Conservation (phyloP, 2,113 vertebrate species). For the Alexandromys fortis region DNA sequence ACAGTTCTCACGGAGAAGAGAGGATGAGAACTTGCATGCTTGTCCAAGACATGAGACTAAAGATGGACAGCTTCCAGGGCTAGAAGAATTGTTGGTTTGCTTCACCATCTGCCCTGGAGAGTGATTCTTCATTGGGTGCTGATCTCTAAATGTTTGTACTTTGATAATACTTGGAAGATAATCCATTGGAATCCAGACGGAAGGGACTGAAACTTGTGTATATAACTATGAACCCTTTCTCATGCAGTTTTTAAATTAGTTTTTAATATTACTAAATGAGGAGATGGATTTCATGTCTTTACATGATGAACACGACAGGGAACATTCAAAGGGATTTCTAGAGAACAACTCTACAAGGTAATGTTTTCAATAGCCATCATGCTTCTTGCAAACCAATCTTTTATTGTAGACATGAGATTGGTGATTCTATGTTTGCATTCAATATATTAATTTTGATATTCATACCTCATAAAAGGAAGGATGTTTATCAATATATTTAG, state of each 20-base stretch:
- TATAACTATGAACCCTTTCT: not conserved
- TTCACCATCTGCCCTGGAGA: not conserved
- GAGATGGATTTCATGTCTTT: not conserved
- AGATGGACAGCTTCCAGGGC: not conserved
- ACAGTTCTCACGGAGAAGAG: not conserved
- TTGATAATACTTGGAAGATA: not conserved
- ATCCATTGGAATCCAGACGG: not conserved
- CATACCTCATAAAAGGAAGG: not conserved
- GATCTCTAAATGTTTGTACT: not conserved
- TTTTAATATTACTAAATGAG: not conserved
- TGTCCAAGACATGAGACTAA: not conserved
- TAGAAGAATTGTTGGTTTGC: not conserved
- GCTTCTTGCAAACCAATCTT: not conserved
- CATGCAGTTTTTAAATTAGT: not conserved
- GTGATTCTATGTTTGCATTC: not conserved
- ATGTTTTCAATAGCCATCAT: not conserved
- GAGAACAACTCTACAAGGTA: not conserved
- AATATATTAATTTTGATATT: not conserved
- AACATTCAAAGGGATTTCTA: not conserved
- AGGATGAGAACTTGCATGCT: not conserved
- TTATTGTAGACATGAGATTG: not conserved
- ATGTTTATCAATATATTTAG: not conserved
- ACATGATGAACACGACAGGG: not conserved
- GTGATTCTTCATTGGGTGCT: not conserved
- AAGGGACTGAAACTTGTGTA: not conserved